Evolutionary conservation across 2,888 invertebrate species (phyloP), one percentile per base, ranked within the genome.

Genomic region (Tribolium freemani): DNA sequence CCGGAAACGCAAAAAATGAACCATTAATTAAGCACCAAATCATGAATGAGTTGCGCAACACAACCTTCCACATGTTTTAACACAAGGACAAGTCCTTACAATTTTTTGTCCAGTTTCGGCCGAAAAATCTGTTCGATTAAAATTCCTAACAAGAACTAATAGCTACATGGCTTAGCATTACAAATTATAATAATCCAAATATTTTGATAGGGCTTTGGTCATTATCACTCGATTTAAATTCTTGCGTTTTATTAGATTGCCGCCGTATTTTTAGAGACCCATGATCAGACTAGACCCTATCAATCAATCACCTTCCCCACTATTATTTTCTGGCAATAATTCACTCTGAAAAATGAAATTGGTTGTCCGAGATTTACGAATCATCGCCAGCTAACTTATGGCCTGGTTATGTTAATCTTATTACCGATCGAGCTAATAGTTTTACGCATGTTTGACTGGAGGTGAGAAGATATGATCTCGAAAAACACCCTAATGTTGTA

Each of bases 321-420:
- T 73, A 58, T 73, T 66, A 73, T 69, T 69, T 73, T 69, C 69
- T 48, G 38, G 69, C 69, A 66, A 73, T 73, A 73, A 73, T 69
- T 69, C 60, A 73, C 63, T 64, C 58, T 73, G 46, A 69, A 69
- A 58, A 64, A 64, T 58, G 31, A 57, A 64, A 71, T 71, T 71
- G 58, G 58, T 61, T 57, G 71, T 71, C 66, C 58, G 31, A 71
- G 71, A 71, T 71, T 71, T 71, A 71, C 71, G 71, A 64, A 64
- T 71, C 71, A 63, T 63, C 70, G 61, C 51, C 9, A n/a, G 70
- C 63, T 71, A 63, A 70, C 61, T 70, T 64, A 71, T 71, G 20
- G 71, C 58, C 46, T 50, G 48, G 58, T 70, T 70, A 70, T 70
- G 70, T 61, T 70, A 70, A 70, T 70, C 70, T 45, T 54, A 56